These are phyloP conservation scores for Ennomos quercinarius DNA, from an alignment of 2,888 invertebrate genomes.

Conservation along the genomic window DNA sequence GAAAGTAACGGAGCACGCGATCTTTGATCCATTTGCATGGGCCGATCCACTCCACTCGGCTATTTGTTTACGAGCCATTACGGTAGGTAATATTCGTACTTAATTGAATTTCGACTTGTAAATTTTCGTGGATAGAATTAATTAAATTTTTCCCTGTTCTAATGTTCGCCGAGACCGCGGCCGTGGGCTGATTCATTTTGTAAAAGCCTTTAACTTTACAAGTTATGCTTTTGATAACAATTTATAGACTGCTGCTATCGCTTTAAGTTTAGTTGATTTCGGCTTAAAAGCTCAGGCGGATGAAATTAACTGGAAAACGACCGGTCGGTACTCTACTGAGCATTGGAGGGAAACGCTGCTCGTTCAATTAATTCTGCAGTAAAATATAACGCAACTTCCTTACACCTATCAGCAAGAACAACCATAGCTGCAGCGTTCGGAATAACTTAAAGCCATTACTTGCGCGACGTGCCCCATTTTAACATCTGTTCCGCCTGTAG, in stretches of 20 bases:
- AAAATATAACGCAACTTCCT: constrained; percentile 3
- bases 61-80: constrained; percentile 79
- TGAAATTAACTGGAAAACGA: constrained; percentile 35
- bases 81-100: constrained; percentile 69
- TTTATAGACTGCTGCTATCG: constrained; percentile 45
- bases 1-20: constrained; percentile 78
- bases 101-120: constrained; percentile 78
- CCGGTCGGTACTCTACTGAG: not conserved
- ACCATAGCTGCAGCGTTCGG: no score
- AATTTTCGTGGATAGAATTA: constrained; percentile 75
- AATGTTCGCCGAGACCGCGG: constrained; percentile 55
- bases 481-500: no score
- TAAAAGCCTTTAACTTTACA: constrained; percentile 68
- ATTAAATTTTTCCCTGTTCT: constrained; percentile 70
- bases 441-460: no score
- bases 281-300: constrained; percentile 38
- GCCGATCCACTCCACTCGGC: constrained; percentile 60
- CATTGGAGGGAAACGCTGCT: not conserved
- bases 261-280: constrained; percentile 37
- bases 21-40: constrained; percentile 82
- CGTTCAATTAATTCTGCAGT: constrained; percentile 7
- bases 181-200: constrained; percentile 65
- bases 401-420: no score
- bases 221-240: constrained; percentile 60
- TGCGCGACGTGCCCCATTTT: no score